phyloP scores from a whole-genome alignment of 2,797 vertebrate genomes.

The Streptopelia turtur region DNA sequence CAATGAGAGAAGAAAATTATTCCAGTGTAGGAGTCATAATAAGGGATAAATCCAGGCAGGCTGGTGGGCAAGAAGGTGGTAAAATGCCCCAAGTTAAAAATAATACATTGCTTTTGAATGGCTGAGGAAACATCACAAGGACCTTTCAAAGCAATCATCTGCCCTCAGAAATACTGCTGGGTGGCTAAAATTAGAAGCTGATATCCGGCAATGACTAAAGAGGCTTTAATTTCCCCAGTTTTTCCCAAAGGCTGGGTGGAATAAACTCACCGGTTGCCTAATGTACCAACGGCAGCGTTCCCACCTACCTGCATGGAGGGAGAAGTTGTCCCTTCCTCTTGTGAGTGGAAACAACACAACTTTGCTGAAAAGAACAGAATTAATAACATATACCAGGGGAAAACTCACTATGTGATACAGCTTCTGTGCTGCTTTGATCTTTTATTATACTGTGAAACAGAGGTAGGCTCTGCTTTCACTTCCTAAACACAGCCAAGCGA shows the following conservation, averaged over 20 bases:
- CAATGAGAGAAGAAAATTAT: constrained; percentile 38
- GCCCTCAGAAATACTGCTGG: not conserved
- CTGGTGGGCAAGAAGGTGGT: constrained; percentile 27
- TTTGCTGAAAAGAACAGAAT: not conserved
- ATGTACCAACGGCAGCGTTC: not conserved
- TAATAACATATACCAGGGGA: not conserved
- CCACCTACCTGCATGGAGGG: not conserved
- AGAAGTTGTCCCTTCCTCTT: not conserved
- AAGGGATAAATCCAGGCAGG: constrained; percentile 41
- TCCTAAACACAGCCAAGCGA: not conserved
- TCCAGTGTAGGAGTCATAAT: constrained; percentile 52
- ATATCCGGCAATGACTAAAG: not conserved
- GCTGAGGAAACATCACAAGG: not conserved
- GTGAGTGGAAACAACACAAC: not conserved
- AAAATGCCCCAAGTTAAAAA: constrained; percentile 44
- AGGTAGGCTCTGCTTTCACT: not conserved
- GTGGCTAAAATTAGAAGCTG: constrained; percentile 38
- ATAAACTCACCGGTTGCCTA: not conserved
- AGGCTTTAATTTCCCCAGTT: not conserved
- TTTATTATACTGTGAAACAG: not conserved
- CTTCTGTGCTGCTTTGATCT: not conserved
- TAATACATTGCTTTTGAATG: not conserved
- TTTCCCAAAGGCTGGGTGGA: not conserved
- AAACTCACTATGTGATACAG: not conserved
- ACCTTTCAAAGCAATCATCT: constrained; percentile 26